Evolutionary conservation across 2,888 invertebrate species (phyloP).

Genomic region (Eilema sororculum): DNA sequence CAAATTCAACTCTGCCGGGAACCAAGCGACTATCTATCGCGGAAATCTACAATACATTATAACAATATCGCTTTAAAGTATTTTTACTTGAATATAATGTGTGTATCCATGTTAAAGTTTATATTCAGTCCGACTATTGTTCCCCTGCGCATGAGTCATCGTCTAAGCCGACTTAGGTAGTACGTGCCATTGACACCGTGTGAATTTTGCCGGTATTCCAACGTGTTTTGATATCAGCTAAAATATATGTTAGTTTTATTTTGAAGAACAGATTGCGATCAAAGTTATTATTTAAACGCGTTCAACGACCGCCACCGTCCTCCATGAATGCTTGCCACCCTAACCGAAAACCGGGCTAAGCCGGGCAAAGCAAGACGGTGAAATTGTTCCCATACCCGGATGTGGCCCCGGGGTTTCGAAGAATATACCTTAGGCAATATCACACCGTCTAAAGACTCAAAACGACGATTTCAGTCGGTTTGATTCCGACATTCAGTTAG

Average conservation of each 20-base stretch:
- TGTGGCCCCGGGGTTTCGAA: no score
- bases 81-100: constrained; percentile 1
- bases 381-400: no score
- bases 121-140: constrained; percentile 17
- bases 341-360: no score
- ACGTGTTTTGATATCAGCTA: not conserved
- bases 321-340: no score
- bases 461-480: no score
- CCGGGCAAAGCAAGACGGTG: no score
- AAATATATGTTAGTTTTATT: not conserved
- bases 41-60: not conserved
- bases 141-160: constrained; percentile 21
- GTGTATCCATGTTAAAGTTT: not conserved
- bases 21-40: no score
- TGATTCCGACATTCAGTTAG: no score
- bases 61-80: not conserved
- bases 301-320: no score
- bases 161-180: constrained; percentile 20
- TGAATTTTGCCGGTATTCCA: constrained; percentile 5
- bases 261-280: not conserved
- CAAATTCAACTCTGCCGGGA: no score
- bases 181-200: constrained; percentile 16
- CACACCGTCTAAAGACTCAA: no score
- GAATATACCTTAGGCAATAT: no score
- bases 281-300: not conserved